Evolutionary conservation across 2,888 invertebrate species (phyloP).

Genomic region (Habrosyne pyritoides): DNA sequence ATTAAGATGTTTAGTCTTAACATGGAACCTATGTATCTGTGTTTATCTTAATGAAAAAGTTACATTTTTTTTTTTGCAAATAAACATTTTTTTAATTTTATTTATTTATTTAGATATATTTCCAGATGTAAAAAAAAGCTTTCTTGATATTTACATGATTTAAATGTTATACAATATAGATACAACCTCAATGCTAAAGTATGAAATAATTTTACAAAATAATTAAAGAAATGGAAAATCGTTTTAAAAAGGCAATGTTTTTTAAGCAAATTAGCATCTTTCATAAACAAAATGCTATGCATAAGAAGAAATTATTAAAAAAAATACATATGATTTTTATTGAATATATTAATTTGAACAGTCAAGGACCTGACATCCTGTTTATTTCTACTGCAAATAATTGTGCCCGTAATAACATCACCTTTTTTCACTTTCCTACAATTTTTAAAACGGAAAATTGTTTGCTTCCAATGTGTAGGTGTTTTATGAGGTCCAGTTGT

Average conservation of each 20-base stretch:
- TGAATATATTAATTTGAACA: conserved; percentile 86
- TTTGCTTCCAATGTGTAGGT: conserved; percentile 97
- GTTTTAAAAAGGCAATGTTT: conserved; percentile 2
- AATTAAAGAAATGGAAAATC: background rate
- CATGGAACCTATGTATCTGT: no score
- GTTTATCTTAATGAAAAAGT: no score
- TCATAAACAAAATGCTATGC: conserved; percentile 13
- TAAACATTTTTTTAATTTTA: no score
- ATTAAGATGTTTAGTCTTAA: no score
- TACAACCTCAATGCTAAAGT: background rate
- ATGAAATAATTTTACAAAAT: no score
- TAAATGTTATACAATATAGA: background rate
- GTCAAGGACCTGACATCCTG: conserved; percentile 90
- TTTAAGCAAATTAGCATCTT: conserved; percentile 12
- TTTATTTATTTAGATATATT: no score
- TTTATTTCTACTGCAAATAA: conserved; percentile 89
- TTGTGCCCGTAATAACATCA: conserved; percentile 84
- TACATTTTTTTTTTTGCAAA: no score
- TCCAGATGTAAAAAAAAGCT: background rate
- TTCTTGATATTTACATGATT: no score
- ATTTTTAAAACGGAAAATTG: conserved; percentile 92
- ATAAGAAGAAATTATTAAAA: conserved; percentile 76
- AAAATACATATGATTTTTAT: conserved; percentile 85
- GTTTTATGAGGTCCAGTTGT: conserved; percentile 90
- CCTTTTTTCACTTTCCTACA: conserved; percentile 88